These are phyloP conservation scores for Drosophila pallidifrons DNA, from an alignment of 1,140 invertebrate genomes.

Conservation along the genomic window DNA sequence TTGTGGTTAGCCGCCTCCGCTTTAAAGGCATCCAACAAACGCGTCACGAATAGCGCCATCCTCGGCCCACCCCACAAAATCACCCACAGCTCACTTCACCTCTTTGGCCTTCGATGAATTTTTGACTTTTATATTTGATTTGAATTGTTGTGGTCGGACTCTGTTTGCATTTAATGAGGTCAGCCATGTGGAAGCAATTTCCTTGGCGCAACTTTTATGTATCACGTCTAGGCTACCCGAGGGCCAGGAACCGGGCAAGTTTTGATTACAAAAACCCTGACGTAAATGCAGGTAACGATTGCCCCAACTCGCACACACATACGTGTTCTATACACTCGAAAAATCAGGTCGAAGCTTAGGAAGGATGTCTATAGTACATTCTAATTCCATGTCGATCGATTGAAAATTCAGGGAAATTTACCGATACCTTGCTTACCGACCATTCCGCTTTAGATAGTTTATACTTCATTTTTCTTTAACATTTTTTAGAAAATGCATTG, in stretches of 20 bases:
- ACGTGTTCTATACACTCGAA: background rate
- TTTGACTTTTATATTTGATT: slow-evolving; percentile 83
- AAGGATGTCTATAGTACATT: slow-evolving; percentile 2
- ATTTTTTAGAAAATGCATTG: too few species aligned
- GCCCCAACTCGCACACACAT: background rate
- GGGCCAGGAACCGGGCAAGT: slow-evolving; percentile 12
- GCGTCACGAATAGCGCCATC: slow-evolving; percentile 35
- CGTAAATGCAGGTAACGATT: slow-evolving; percentile 10
- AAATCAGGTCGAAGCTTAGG: background rate
- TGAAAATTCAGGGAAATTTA: background rate
- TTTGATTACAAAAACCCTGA: slow-evolving; percentile 37
- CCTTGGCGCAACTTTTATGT: slow-evolving; percentile 33
- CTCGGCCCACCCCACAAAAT: background rate
- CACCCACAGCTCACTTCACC: slow-evolving; percentile 20
- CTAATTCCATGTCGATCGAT: background rate
- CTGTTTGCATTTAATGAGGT: slow-evolving; percentile 77
- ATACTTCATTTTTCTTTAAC: too few species aligned
- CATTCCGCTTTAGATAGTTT: background rate
- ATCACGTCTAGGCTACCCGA: background rate
- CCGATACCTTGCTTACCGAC: background rate
- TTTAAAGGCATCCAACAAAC: slow-evolving; percentile 21
- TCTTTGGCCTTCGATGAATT: slow-evolving; percentile 72
- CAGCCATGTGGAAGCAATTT: slow-evolving; percentile 73
- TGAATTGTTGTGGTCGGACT: slow-evolving; percentile 78
- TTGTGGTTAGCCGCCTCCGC: slow-evolving; percentile 48